Evolutionary conservation across 2,113 vertebrate species (phyloP).

Genomic region (Salvelinus alpinus): DNA sequence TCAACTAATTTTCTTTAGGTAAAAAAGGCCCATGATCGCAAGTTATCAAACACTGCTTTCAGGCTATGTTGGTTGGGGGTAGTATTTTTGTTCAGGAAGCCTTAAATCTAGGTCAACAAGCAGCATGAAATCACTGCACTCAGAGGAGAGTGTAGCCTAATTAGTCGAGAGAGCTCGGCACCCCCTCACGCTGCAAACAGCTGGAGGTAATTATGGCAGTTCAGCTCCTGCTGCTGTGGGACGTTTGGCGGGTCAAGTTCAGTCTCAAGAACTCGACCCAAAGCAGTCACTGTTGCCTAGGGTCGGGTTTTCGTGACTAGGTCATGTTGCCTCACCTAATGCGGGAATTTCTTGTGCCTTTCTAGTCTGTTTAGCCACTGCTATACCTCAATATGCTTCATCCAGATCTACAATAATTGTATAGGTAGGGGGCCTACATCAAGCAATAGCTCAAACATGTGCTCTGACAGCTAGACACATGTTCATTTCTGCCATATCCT

Average conservation of each 20-base stretch:
- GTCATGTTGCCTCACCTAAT: not conserved
- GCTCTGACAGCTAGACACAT: not conserved
- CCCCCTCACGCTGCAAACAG: conserved; percentile 39
- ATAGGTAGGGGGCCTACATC: not conserved
- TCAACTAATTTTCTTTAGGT: too few species aligned
- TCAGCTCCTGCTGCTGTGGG: conserved; percentile 40
- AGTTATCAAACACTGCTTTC: too few species aligned
- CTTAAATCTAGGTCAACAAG: conserved; percentile 67
- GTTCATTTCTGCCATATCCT: too few species aligned
- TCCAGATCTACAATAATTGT: not conserved
- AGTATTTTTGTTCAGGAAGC: too few species aligned
- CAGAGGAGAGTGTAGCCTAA: conserved; percentile 44
- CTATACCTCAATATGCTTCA: not conserved
- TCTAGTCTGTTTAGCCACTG: too few species aligned
- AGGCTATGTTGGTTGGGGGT: too few species aligned
- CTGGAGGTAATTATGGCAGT: conserved; percentile 48
- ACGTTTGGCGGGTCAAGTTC: conserved; percentile 41
- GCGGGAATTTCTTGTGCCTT: too few species aligned
- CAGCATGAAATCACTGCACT: conserved; percentile 55
- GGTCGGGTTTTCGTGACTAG: too few species aligned
- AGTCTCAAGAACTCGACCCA: too few species aligned
- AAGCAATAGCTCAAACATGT: not conserved
- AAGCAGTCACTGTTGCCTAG: too few species aligned
- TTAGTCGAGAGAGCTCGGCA: conserved; percentile 47
- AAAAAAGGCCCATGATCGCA: too few species aligned